Evolutionary conservation across 2,888 invertebrate species (phyloP).

Genomic region (Pomacea canaliculata): DNA sequence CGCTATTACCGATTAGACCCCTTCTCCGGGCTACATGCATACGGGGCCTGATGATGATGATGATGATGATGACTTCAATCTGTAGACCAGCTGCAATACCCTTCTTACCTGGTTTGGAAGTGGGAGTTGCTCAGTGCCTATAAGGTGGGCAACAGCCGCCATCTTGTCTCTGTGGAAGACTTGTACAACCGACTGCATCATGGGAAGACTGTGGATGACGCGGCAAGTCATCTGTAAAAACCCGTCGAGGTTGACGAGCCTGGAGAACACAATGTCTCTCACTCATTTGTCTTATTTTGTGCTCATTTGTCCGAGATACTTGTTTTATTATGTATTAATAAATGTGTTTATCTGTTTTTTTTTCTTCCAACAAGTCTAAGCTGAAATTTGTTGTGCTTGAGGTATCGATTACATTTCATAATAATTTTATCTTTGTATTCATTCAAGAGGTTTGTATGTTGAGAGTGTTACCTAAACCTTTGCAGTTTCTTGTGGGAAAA

Average conservation of each 20-base stretch:
- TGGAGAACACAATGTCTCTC: background rate
- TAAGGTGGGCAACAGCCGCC: slow-evolving; percentile 71
- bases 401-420: background rate
- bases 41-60: slow-evolving; percentile 3
- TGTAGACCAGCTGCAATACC: background rate
- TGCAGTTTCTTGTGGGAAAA: no score
- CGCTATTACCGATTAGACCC: no score
- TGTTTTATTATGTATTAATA: no score
- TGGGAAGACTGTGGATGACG: slow-evolving; percentile 70
- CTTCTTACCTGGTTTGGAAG: slow-evolving; percentile 35
- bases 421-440: background rate
- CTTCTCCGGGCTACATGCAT: no score
- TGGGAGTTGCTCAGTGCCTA: slow-evolving; percentile 72
- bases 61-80: background rate
- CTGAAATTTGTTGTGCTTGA: no score
- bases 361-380: no score
- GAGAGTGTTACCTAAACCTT: no score
- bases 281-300: no score
- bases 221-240: slow-evolving; percentile 68
- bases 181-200: slow-evolving; percentile 71
- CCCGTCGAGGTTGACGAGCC: slow-evolving; percentile 42
- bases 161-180: slow-evolving; percentile 69
- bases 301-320: no score
- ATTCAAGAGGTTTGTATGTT: background rate
- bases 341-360: no score